Conservation (phyloP, 1,140 invertebrate genomes). For the Drosophila leontia region DNA sequence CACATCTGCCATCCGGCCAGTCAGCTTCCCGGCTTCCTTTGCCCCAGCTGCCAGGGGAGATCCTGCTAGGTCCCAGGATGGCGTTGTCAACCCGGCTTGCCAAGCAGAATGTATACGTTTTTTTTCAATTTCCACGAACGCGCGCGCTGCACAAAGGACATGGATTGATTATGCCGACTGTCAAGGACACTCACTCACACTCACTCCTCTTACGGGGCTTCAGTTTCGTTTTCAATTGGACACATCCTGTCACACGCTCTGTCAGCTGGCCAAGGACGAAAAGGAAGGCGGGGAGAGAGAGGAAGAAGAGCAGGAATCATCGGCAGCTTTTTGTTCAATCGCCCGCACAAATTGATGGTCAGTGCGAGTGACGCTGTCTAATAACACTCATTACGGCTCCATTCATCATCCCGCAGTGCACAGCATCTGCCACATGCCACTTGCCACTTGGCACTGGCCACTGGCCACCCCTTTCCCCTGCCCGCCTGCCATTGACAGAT, state of each 20-base stretch:
- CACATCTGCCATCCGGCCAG: slow-evolving; percentile 27
- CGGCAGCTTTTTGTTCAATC: slow-evolving; percentile 33
- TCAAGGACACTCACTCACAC: slow-evolving; percentile 47
- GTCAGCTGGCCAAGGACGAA: slow-evolving; percentile 49
- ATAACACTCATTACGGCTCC: slow-evolving; percentile 66
- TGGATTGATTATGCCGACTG: slow-evolving; percentile 71
- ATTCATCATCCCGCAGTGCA: slow-evolving; percentile 48
- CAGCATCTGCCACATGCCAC: slow-evolving; percentile 27
- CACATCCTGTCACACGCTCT: slow-evolving; percentile 37
- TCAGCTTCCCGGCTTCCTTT: background rate
- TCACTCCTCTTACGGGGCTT: slow-evolving; percentile 40
- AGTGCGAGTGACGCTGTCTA: slow-evolving; percentile 46
- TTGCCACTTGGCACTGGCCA: slow-evolving; percentile 13
- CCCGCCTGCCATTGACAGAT: slow-evolving; percentile 42
- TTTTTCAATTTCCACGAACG: slow-evolving; percentile 51
- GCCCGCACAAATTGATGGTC: slow-evolving; percentile 45
- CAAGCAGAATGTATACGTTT: slow-evolving; percentile 21
- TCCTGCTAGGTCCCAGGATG: slow-evolving; percentile 4
- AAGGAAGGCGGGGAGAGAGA: background rate
- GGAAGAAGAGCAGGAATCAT: background rate
- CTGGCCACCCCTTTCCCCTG: background rate
- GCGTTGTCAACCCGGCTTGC: slow-evolving; percentile 33
- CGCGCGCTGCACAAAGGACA: slow-evolving; percentile 47
- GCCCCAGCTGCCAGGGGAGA: slow-evolving; percentile 15
- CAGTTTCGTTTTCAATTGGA: slow-evolving; percentile 56